Evolutionary conservation across 2,113 vertebrate genomes (phyloP).

Genomic region (Rhinolophus sinicus): DNA sequence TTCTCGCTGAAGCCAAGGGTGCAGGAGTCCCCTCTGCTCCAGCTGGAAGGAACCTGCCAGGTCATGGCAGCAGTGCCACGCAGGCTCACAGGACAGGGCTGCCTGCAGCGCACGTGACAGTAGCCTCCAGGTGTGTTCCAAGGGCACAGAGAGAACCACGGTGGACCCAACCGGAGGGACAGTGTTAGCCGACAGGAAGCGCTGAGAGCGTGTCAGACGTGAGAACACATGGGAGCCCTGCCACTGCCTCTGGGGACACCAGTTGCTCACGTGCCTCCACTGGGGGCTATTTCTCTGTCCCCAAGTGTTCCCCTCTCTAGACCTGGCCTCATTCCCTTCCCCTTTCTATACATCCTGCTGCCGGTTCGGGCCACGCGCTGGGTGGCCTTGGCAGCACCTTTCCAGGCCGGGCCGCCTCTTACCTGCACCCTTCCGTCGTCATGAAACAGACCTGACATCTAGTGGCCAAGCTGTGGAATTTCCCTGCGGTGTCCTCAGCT

Average conservation of each 20-base stretch:
- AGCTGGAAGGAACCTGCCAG: neutral
- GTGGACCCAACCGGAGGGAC: neutral
- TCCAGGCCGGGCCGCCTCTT: neutral
- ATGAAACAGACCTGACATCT: conserved; percentile 21
- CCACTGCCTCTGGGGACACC: neutral
- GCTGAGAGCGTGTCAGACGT: too few relatives aligned
- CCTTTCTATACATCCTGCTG: too few relatives aligned
- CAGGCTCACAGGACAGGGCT: neutral
- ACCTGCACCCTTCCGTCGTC: neutral
- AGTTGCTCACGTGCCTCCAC: neutral
- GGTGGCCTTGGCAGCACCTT: neutral
- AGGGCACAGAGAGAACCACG: neutral
- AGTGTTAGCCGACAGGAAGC: neutral
- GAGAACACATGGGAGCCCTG: neutral
- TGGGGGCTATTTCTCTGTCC: neutral
- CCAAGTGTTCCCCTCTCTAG: neutral
- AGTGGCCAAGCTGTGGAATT: neutral
- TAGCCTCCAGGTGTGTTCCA: too few relatives aligned
- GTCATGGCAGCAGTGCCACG: too few relatives aligned
- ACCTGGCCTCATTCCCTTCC: neutral
- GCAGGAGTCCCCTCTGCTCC: neutral
- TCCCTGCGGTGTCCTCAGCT: neutral
- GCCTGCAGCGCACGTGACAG: neutral
- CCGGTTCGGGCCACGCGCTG: neutral
- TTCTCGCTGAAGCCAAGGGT: neutral